Percentiles rank a stretch among this genome's conserved stretches.
These are phyloP conservation scores for Cantharis rustica DNA, from an alignment of 2,888 invertebrate genomes.

Conservation along the genomic window DNA sequence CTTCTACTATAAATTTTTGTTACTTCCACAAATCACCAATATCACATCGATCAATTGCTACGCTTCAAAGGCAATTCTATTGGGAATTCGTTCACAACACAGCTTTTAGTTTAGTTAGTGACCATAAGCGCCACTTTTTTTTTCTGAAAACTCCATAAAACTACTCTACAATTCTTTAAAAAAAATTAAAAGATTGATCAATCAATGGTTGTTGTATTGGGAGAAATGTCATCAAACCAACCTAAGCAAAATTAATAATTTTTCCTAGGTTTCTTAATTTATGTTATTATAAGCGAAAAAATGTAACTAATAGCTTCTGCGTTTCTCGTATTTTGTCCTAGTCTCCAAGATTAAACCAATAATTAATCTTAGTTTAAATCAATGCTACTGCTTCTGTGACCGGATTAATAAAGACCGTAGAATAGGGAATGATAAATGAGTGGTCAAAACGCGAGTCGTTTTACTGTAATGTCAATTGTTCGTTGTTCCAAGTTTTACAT, in stretches of 20 bases:
- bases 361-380: slow-evolving; percentile 33
- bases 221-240: background rate
- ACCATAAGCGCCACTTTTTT: background rate
- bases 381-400: slow-evolving; percentile 18
- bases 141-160: background rate
- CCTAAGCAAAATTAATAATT: background rate
- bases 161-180: background rate
- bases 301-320: background rate
- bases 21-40: background rate
- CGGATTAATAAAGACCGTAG: slow-evolving; percentile 29
- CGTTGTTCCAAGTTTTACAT: slow-evolving; percentile 12
- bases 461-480: slow-evolving; percentile 26
- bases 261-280: background rate
- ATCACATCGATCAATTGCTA: background rate
- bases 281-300: background rate
- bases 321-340: background rate
- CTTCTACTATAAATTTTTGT: background rate
- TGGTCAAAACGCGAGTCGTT: slow-evolving; percentile 24
- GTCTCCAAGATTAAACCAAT: slow-evolving; percentile 5
- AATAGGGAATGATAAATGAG: slow-evolving; percentile 35
- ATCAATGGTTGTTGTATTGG: background rate
- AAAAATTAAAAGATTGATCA: too few species aligned
- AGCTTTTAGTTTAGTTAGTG: background rate
- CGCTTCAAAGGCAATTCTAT: background rate
- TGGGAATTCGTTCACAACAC: background rate